phyloP scores from a whole-genome alignment of 2,888 invertebrate species.

The Hyppa rectilinea region DNA sequence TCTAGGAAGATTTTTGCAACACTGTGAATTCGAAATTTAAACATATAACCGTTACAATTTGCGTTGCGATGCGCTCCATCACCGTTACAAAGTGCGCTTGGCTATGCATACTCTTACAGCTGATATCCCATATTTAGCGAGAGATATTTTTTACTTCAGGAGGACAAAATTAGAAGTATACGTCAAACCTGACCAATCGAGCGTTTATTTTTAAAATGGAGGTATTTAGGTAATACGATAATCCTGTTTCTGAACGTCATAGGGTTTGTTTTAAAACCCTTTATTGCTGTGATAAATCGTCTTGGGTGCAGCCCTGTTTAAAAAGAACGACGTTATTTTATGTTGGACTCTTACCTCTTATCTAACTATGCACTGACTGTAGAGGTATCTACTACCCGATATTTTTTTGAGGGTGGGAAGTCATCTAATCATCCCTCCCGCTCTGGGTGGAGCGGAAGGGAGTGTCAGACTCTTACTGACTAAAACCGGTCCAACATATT shows the following conservation, averaged over 20 bases:
- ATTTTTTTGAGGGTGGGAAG: no score
- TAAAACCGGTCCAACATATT: no score
- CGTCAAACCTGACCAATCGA: conserved; percentile 16
- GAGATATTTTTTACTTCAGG: neutral
- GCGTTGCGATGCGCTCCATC: neutral
- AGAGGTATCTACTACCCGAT: no score
- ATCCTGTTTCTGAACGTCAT: conserved; percentile 3
- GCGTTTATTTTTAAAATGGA: conserved; percentile 17
- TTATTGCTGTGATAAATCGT: neutral
- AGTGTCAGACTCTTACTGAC: no score
- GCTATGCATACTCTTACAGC: conserved; percentile 6
- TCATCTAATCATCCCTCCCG: no score
- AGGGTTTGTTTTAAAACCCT: neutral
- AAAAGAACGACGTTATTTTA: neutral
- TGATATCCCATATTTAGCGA: conserved; percentile 22
- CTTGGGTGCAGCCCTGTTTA: neutral
- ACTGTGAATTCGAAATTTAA: neutral
- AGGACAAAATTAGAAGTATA: conserved; percentile 31
- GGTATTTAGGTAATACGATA: neutral
- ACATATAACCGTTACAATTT: neutral
- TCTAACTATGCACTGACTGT: no score
- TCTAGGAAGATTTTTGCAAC: neutral
- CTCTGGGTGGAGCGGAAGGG: no score
- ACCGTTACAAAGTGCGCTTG: neutral
- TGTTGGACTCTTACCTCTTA: neutral